Base-by-base conservation (phyloP, 2,888 invertebrate genomes). In the Lucinisca nassula region DNA sequence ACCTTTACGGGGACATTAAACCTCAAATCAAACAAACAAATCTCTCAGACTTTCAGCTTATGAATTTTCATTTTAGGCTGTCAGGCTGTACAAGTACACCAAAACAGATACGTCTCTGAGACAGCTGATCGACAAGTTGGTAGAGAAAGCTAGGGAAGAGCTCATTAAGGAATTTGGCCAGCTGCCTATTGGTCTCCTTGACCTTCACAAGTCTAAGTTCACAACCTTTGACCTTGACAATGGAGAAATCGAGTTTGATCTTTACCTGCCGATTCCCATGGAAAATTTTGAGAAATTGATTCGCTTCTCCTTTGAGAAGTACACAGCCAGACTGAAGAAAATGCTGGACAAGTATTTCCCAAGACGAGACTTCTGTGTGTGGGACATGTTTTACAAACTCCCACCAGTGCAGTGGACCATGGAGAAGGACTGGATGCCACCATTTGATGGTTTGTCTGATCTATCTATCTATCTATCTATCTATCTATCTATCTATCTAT, bases 391-490 rank as follows among this genome's bases (percentile, higher is more conserved):
- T 96, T 98, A 98, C 95, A 97, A 97, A 92, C 97, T 98, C 93
- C 97, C 98, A 91, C 98, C 98, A 0, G 97, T 98, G 94, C 97
- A 89, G 38, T 79, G 74, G 80, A 84, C 84, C 30, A 97, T 94
- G 98, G 98, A 98, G 95, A 97, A 98, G 0, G 97, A 97, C 73
- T 97, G 98, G 97, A 94, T 99, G 92, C 99, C 99, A 67, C 98
- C 99, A 12, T 99, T 98, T 96, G 97, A 97, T 96, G 98, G 98
- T 98, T 96, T 96, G 89, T 84, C 6, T 21, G 21, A 51, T n/a
- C n/a, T n/a, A n/a, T n/a, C n/a, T n/a, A n/a, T n/a, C n/a, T n/a
- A n/a, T n/a, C n/a, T n/a, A n/a, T n/a, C n/a, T n/a, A n/a, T n/a
- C n/a, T n/a, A n/a, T n/a, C n/a, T n/a, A n/a, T n/a, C n/a, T n/a